Conservation (phyloP, 2,797 vertebrate species). For the Nasua narica region DNA sequence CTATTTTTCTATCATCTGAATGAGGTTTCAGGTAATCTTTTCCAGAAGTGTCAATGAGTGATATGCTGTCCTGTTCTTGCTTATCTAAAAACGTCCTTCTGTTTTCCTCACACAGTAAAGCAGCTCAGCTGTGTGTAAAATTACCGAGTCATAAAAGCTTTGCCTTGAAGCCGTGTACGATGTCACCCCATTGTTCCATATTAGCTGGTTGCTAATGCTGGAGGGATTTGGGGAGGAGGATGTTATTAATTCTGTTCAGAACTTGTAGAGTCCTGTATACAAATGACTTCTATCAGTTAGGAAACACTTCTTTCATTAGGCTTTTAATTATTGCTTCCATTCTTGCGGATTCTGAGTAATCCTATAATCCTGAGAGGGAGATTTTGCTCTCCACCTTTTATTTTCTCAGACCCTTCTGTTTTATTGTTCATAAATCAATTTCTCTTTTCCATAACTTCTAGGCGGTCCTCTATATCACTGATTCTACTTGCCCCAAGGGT, state of each 20-base stretch:
- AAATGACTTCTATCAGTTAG: background rate
- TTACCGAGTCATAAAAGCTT: background rate
- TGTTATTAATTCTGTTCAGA: background rate
- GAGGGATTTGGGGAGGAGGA: background rate
- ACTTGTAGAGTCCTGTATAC: background rate
- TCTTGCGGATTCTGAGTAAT: background rate
- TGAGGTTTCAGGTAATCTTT: background rate
- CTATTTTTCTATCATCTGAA: background rate
- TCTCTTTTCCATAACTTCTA: background rate
- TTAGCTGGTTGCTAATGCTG: background rate
- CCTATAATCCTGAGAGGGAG: background rate
- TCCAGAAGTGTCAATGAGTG: background rate
- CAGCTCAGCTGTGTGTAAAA: background rate
- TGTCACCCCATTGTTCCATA: background rate
- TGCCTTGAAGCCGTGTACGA: background rate
- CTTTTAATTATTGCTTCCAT: background rate
- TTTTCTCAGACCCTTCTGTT: background rate
- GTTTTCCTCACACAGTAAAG: background rate
- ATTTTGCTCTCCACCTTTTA: background rate
- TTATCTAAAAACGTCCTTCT: background rate
- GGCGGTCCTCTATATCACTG: background rate
- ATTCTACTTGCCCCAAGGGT: background rate
- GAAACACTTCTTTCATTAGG: background rate
- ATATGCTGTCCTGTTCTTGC: background rate
- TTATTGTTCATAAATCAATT: background rate